Evolutionary conservation across 1,140 invertebrate genomes (phyloP), one percentile per base, ranked within the genome.

Genomic region (Drosophila simulans): DNA sequence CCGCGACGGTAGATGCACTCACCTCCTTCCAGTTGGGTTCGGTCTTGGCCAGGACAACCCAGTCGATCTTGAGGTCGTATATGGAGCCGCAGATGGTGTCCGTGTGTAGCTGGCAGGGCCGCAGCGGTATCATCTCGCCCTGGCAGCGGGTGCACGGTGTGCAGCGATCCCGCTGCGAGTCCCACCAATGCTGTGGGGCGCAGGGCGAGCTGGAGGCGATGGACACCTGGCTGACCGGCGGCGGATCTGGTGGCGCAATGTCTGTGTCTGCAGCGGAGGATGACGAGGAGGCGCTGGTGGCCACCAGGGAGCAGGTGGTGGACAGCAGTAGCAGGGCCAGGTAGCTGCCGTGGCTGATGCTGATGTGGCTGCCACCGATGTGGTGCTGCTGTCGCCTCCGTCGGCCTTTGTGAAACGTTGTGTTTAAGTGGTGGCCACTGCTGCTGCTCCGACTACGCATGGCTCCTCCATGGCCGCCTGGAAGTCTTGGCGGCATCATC

Each of bases 1-100:
- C 1, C 7, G 27, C 27, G 27, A 7, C 31, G 8, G 0, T 17
- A 10, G 7, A 13, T 13, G 1, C 5, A 62, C 89, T 86, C 58
- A 92, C 91, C 90, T 92, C 91, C 56, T 91, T 92, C 91, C 91
- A 92, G 42, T 91, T 92, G 42, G 88, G 85, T 17, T 92, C 91
- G 8, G 91, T 92, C 68, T 89, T 91, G 62, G 91, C 80, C 46
- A 92, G 59, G 7, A 89, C 74, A 11, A 91, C 77, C 91, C 83
- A 92, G 66, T 92, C 91, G 58, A 92, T 90, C 35, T 92, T 86
- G 22, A 92, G 52, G 59, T 92, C 91, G 57, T 92, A 91, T 8
- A 92, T 91, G 27, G 89, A 88, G 5, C 91, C 83, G 20, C 92
- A 92, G 25, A 92, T 77, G 43, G 91, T 91, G 60, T 92, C 91